Evolutionary conservation across 2,888 invertebrate species (phyloP).

Genomic region (Heliconius aoede): DNA sequence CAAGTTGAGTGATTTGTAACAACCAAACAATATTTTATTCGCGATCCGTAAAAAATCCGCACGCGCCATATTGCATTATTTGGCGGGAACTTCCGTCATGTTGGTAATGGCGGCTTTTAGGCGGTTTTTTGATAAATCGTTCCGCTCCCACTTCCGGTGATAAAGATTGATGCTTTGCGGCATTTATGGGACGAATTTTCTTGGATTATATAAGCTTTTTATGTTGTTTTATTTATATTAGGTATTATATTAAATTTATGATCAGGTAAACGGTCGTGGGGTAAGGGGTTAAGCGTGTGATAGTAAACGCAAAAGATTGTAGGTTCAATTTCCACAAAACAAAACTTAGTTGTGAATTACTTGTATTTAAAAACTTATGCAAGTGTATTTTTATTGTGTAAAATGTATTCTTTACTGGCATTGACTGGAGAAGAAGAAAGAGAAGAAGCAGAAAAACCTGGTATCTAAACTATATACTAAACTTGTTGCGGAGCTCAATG

Average conservation of each 20-base stretch:
- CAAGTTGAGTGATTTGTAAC: slow-evolving; percentile 14
- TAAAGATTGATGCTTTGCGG: slow-evolving; percentile 56
- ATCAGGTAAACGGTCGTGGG: background rate
- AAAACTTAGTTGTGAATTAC: no score
- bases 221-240: slow-evolving; percentile 1
- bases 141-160: slow-evolving; percentile 66
- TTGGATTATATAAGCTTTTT: background rate
- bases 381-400: no score
- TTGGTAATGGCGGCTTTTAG: slow-evolving; percentile 63
- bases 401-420: no score
- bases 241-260: no score
- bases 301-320: no score
- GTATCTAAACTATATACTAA: no score
- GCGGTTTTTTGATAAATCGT: slow-evolving; percentile 65
- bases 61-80: slow-evolving; percentile 63
- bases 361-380: no score
- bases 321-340: no score
- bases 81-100: slow-evolving; percentile 58
- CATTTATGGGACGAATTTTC: slow-evolving; percentile 19
- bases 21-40: slow-evolving; percentile 24
- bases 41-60: slow-evolving; percentile 42
- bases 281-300: background rate
- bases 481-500: no score
- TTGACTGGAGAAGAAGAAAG: no score
- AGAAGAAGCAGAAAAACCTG: no score